Base-by-base conservation (phyloP, 2,113 vertebrate species). In the Malurus melanocephalus region DNA sequence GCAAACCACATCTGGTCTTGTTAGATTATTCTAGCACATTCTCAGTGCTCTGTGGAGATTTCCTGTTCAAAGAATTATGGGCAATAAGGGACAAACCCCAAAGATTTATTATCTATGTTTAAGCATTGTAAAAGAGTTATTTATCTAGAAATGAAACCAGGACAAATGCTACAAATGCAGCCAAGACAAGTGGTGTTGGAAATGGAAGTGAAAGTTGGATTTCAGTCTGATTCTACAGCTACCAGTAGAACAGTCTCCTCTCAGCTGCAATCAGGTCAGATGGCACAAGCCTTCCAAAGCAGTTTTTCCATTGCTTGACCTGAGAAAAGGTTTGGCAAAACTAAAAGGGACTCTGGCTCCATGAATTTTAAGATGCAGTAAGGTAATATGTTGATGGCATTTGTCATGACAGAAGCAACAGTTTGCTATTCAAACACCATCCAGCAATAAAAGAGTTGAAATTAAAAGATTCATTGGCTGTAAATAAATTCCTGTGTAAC, bases 11-110 rank as follows among this genome's bases (percentile, higher is more conserved):
- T 57, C 73, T 86, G 65, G 35, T 33, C 40, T 46, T 65, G 35
- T 84, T 68, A 91, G 85, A 91, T 89, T 91, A 89, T 67, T 82
- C 48, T 6, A 88, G 45, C 49, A 75, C 21, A n/a, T 13, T 81
- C 42, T 88, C 71, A 81, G 80, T 42, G 61, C 38, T 88, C 80
- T 46, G 57, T 0, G 26, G 92, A 94, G 80, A 93, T 79, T 75
- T 84, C 16, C 42, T 40, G 28, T 48, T 79, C 43, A 38, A 92
- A 89, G 55, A 82, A 48, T 65, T 79, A 68, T 23, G 30, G 68
- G 49, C 78, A 76, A 14, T 80, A 69, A 79, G 51, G 51, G 79
- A 89, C 40, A 84, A 86, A 78, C 2, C 15, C 30, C 59, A 73
- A 5, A 72, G 51, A 84, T 51, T 84, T 2, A 13, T 43, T 33